phyloP scores from a whole-genome alignment of 2,888 invertebrate species.

The Xanthia icteritia region DNA sequence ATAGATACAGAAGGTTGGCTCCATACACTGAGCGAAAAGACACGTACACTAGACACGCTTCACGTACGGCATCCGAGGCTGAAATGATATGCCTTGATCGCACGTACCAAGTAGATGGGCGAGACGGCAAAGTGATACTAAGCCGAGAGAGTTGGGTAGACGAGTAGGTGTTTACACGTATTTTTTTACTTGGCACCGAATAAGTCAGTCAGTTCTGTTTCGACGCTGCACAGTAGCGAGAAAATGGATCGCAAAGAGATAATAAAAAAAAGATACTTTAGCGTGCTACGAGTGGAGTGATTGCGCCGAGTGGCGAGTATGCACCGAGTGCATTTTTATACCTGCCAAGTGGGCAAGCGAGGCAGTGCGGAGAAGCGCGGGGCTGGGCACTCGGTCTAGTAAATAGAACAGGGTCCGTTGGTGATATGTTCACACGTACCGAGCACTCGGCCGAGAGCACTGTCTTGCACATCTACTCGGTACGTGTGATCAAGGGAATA shows the following conservation, averaged over 20 bases:
- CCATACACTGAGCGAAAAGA: neutral
- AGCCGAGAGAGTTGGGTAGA: too few species aligned
- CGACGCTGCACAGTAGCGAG: too few species aligned
- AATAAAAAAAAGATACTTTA: neutral
- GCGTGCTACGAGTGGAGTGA: too few species aligned
- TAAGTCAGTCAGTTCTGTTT: neutral
- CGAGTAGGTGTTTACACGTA: neutral
- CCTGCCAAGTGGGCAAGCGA: too few species aligned
- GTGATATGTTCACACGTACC: neutral
- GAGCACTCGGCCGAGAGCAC: neutral
- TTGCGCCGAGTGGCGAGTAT: too few species aligned
- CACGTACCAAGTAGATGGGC: too few species aligned
- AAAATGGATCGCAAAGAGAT: too few species aligned
- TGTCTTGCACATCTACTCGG: neutral
- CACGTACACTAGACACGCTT: neutral
- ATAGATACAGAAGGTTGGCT: constrained; percentile 14
- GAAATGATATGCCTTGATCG: too few species aligned
- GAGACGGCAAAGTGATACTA: too few species aligned
- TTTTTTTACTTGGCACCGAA: neutral
- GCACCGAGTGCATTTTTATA: too few species aligned
- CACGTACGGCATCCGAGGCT: neutral
- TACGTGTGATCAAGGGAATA: neutral
- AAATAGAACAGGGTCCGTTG: neutral
- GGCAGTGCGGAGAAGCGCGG: too few species aligned
- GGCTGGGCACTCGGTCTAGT: too few species aligned